Conservation (phyloP, 2,888 invertebrate species). For the Himalopsyche japonica region DNA sequence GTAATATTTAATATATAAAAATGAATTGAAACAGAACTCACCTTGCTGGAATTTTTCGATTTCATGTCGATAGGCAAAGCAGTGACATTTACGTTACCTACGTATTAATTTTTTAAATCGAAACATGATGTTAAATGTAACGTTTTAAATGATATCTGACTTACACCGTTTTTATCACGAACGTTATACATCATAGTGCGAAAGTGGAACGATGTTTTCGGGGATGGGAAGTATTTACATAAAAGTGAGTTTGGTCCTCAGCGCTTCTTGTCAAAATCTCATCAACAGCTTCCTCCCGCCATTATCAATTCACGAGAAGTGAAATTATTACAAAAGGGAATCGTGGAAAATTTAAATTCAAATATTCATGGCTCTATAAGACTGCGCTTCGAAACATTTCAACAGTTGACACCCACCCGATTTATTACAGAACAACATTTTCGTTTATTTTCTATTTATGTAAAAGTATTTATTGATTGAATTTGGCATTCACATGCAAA, state of each 20-base stretch:
- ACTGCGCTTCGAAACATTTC: neutral
- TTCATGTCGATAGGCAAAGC: no score
- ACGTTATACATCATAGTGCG: neutral
- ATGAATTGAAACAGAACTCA: no score
- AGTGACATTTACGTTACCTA: no score
- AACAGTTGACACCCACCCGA: neutral
- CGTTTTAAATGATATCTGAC: no score
- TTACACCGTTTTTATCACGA: no score
- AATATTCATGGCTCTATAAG: slow-evolving; percentile 14
- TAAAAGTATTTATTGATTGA: no score
- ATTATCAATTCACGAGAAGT: slow-evolving; percentile 25
- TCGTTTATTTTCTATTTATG: no score
- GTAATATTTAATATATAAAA: no score
- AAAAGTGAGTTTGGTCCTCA: neutral
- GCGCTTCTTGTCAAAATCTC: slow-evolving; percentile 27
- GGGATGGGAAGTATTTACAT: slow-evolving; percentile 22
- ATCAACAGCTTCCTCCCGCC: slow-evolving; percentile 1
- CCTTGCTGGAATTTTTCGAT: no score
- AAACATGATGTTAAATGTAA: no score
- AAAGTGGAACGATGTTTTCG: slow-evolving; percentile 12
- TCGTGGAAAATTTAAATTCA: slow-evolving; percentile 32
- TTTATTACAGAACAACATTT: neutral
- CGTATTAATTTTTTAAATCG: no score
- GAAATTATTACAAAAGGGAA: slow-evolving; percentile 34
- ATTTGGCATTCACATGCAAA: no score